A percentile compares a stretch with the other conserved stretches of the same genome.
Evolutionary conservation across 2,797 vertebrate genomes (phyloP).

Genomic region (Myotis myotis): DNA sequence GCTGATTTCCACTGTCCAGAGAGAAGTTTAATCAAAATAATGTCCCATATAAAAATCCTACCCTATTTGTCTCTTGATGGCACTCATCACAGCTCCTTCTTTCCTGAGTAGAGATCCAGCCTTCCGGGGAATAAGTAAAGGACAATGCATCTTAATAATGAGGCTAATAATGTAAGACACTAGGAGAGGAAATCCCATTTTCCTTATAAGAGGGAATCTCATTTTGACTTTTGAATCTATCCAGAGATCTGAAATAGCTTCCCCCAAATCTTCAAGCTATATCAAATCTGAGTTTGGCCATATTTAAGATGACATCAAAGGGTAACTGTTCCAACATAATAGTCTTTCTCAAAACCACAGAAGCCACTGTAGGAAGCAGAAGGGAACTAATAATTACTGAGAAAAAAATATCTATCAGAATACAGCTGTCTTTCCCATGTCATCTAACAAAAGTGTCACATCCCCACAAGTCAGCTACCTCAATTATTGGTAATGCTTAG

Average conservation of each 20-base stretch:
- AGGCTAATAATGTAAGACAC: not conserved
- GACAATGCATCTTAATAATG: no score
- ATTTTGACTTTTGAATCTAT: not conserved
- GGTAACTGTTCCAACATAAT: not conserved
- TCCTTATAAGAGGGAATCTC: not conserved
- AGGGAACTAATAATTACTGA: not conserved
- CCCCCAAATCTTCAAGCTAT: not conserved
- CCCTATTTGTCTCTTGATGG: not conserved
- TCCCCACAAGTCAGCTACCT: not conserved
- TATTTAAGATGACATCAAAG: not conserved
- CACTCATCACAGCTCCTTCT: not conserved
- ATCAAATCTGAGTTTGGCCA: not conserved
- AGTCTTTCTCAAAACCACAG: not conserved
- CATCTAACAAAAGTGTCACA: not conserved
- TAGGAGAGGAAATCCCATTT: not conserved
- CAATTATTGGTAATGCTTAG: not conserved
- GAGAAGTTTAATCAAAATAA: not conserved
- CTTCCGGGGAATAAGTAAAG: not conserved
- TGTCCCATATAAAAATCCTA: not conserved
- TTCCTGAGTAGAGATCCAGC: not conserved
- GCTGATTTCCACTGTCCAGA: not conserved
- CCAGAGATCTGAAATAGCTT: not conserved
- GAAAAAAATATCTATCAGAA: not conserved
- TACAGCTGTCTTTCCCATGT: not conserved
- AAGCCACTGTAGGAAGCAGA: not conserved